Evolutionary conservation across 2,888 invertebrate species (phyloP).

Genomic region (Clitarchus hookeri): DNA sequence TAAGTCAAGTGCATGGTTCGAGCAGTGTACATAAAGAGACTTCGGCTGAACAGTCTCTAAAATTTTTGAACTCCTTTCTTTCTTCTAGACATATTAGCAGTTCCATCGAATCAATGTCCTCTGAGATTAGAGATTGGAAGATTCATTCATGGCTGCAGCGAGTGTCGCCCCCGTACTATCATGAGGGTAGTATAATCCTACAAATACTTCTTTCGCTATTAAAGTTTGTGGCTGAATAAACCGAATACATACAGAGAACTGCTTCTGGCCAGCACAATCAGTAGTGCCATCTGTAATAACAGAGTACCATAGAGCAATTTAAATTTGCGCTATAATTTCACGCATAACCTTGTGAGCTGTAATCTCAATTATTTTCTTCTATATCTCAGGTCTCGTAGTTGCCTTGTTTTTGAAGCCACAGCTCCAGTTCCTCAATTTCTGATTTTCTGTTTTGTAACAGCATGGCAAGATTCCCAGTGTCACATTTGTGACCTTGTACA

Average conservation of each 20-base stretch:
- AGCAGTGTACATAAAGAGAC: slow-evolving; percentile 1
- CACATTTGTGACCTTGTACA: background rate
- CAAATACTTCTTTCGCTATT: background rate
- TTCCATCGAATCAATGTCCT: background rate
- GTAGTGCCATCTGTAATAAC: background rate
- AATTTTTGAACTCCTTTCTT: background rate
- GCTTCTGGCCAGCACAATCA: background rate
- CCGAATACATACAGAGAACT: background rate
- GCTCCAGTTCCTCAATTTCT: slow-evolving; percentile 1
- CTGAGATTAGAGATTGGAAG: background rate
- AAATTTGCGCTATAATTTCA: background rate
- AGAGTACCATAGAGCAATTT: background rate
- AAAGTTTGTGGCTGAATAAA: background rate
- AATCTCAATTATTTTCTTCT: background rate
- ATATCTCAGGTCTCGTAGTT: background rate
- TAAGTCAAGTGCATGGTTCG: background rate
- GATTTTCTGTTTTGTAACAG: background rate
- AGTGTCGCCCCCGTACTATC: background rate
- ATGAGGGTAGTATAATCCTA: background rate
- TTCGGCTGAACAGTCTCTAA: background rate
- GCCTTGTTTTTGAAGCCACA: background rate
- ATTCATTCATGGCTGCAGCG: background rate
- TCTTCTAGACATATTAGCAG: background rate
- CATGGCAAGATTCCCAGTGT: background rate
- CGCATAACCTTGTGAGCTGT: background rate